Conservation (phyloP, 2,888 invertebrate species). For the Diarsia rubi region DNA sequence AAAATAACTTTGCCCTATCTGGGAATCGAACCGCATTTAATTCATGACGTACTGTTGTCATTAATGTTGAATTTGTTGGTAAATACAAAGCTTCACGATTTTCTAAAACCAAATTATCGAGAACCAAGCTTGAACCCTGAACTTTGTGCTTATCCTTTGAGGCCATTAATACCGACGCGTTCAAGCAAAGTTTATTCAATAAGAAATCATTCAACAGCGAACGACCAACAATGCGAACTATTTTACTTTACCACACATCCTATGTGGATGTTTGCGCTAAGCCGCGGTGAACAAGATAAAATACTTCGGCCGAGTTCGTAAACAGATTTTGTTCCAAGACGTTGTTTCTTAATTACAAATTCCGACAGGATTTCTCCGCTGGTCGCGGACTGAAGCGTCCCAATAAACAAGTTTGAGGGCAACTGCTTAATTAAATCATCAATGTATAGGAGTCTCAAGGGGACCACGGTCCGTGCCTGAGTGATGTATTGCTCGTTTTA, state of each 20-base stretch:
- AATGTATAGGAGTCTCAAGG: constrained; percentile 74
- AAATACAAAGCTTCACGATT: not conserved
- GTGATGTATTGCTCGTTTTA: constrained; percentile 74
- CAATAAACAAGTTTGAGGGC: constrained; percentile 76
- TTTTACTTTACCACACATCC: constrained; percentile 68
- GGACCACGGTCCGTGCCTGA: constrained; percentile 58
- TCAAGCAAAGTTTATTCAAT: constrained; percentile 50
- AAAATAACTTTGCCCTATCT: no score
- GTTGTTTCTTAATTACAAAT: constrained; percentile 87
- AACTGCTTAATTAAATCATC: constrained; percentile 86
- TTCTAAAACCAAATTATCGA: not conserved
- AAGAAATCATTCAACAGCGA: constrained; percentile 66
- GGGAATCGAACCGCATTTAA: no score
- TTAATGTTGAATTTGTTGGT: not conserved
- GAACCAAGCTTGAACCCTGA: not conserved
- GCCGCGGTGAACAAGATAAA: constrained; percentile 75
- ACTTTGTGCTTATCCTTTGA: constrained; percentile 42
- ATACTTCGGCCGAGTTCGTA: constrained; percentile 78
- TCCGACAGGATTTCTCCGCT: constrained; percentile 77
- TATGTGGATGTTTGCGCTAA: constrained; percentile 64
- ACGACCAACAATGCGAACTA: constrained; percentile 71
- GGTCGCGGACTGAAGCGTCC: constrained; percentile 66
- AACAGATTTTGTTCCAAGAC: constrained; percentile 83
- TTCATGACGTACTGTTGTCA: not conserved
- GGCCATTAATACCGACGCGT: constrained; percentile 21